Conservation (phyloP, 2,113 vertebrate genomes). For the Semicossyphus pulcher region DNA sequence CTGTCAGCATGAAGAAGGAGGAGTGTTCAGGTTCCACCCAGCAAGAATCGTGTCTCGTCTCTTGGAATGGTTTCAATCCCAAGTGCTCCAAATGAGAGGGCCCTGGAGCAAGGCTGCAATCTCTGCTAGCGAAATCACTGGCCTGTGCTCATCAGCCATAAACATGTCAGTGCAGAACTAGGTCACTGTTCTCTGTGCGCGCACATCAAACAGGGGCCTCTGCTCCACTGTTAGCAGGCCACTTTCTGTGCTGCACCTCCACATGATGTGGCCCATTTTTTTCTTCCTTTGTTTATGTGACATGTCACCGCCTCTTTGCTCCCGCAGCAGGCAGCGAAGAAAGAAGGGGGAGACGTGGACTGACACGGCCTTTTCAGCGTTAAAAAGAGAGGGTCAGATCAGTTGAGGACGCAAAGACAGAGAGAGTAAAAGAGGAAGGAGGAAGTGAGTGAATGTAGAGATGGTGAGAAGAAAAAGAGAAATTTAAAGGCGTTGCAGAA, state of each 20-base stretch:
- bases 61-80: constrained; percentile 55
- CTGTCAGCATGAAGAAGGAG: constrained; percentile 3
- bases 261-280: constrained; percentile 51
- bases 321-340: constrained; percentile 6
- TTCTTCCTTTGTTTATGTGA: constrained; percentile 48
- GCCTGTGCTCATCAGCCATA: constrained; percentile 79
- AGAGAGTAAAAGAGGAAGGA: constrained; percentile 10
- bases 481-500: neutral
- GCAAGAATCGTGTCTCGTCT: constrained; percentile 58
- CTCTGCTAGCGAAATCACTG: constrained; percentile 76
- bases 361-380: constrained; percentile 15
- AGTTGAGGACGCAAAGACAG: neutral
- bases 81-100: constrained; percentile 71
- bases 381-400: neutral
- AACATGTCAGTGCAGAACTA: constrained; percentile 80
- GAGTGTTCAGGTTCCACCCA: constrained; percentile 56
- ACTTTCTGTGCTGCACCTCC: constrained; percentile 55
- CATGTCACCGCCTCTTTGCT: constrained; percentile 56
- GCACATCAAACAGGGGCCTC: constrained; percentile 69
- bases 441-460: neutral
- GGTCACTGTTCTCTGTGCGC: constrained; percentile 74
- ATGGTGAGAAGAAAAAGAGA: neutral
- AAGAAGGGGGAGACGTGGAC: neutral
- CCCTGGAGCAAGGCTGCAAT: constrained; percentile 74
- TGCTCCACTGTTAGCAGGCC: constrained; percentile 17